Evolutionary conservation across 2,888 invertebrate genomes (phyloP).

Genomic region (Lochmaea capreae): DNA sequence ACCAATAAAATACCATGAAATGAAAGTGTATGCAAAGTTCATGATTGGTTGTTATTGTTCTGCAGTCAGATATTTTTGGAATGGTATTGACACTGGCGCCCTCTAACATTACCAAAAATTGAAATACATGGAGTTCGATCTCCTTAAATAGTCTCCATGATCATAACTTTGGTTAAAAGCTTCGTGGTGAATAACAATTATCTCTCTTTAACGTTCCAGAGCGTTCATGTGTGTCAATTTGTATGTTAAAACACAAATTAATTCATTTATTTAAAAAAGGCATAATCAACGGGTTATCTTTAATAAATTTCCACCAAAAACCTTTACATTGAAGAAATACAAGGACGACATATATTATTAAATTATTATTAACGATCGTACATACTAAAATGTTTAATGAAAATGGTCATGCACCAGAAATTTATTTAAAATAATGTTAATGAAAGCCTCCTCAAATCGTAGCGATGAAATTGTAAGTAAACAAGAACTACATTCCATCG

Average conservation of each 20-base stretch:
- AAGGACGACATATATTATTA: slow-evolving; percentile 3
- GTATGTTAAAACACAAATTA: background rate
- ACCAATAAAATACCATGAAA: too few species aligned
- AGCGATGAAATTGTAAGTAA: slow-evolving; percentile 17
- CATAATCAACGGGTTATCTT: background rate
- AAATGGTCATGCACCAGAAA: background rate
- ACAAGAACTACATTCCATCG: slow-evolving; percentile 53
- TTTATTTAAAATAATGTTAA: background rate
- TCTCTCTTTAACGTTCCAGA: too few species aligned
- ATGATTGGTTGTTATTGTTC: too few species aligned
- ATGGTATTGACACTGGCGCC: too few species aligned
- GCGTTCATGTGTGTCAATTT: background rate
- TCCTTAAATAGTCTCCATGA: too few species aligned
- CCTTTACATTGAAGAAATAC: slow-evolving; percentile 36
- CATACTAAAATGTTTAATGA: background rate
- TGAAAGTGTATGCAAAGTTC: too few species aligned
- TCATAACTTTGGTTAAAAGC: too few species aligned
- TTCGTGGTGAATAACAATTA: too few species aligned
- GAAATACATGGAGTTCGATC: too few species aligned
- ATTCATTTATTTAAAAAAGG: background rate
- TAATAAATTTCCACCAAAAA: slow-evolving; percentile 29
- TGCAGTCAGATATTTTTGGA: too few species aligned
- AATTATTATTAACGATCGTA: background rate
- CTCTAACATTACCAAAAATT: too few species aligned
- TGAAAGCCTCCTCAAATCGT: background rate